Percentiles rank a stretch among this genome's conserved stretches.
phyloP scores from a whole-genome alignment of 2,888 invertebrate genomes.

The Platycheirus albimanus region DNA sequence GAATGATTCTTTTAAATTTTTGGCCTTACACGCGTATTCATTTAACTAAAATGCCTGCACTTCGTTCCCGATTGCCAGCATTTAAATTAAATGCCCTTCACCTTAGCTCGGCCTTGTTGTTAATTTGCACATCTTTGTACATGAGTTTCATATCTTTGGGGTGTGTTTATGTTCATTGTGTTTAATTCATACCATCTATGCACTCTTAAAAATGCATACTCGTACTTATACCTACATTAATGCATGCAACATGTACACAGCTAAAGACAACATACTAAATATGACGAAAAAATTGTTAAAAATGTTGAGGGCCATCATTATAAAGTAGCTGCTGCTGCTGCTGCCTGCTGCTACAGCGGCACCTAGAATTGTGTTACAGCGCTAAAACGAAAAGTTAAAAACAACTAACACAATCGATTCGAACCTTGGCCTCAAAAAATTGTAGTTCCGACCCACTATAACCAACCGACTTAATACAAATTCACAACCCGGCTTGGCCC shows the following conservation, averaged over 20 bases:
- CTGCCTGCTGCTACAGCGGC: neutral
- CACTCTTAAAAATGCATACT: neutral
- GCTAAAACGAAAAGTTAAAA: conserved; percentile 5
- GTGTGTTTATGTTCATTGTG: neutral
- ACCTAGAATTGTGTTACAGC: conserved; percentile 11
- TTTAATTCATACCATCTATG: neutral
- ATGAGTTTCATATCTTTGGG: neutral
- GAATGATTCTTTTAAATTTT: too few species aligned
- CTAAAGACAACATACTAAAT: conserved; percentile 1
- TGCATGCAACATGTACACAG: conserved; percentile 23
- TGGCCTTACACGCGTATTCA: too few species aligned
- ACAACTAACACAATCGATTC: conserved; percentile 59
- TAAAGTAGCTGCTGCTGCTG: conserved; percentile 4
- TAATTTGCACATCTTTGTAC: neutral
- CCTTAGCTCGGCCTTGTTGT: neutral
- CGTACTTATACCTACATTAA: too few species aligned
- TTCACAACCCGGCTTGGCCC: conserved; percentile 66
- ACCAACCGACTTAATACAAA: conserved; percentile 47
- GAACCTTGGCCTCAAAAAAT: conserved; percentile 68
- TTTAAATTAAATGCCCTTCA: neutral
- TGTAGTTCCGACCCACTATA: conserved; percentile 39
- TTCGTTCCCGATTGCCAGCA: neutral
- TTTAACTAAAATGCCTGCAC: neutral
- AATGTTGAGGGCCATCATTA: conserved; percentile 15
- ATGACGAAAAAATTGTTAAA: neutral